Percentiles rank a stretch among this genome's conserved stretches.
phyloP scores from a whole-genome alignment of 1,140 invertebrate species.

The Heliconius hewitsoni region DNA sequence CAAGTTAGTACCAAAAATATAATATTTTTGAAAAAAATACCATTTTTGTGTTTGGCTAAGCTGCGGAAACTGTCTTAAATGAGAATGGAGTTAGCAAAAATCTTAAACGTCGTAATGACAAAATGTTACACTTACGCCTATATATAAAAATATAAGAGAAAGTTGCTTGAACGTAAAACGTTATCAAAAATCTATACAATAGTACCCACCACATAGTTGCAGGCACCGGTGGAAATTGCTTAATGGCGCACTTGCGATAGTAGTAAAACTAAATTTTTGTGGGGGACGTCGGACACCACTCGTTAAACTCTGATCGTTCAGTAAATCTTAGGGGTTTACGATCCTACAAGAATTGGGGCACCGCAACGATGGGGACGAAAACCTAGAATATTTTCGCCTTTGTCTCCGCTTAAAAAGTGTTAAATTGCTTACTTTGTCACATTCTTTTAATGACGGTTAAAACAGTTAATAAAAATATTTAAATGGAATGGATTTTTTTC shows the following conservation, averaged over 20 bases:
- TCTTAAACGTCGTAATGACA: too few relatives aligned
- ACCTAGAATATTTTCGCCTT: slow-evolving; percentile 22
- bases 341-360: slow-evolving; percentile 64
- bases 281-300: slow-evolving; percentile 48
- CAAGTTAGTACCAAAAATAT: too few relatives aligned
- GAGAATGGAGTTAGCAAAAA: not conserved
- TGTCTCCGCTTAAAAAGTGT: slow-evolving; percentile 26
- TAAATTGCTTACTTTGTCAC: slow-evolving; percentile 23
- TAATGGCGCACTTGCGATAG: slow-evolving; percentile 67
- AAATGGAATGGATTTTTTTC: too few relatives aligned
- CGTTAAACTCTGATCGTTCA: slow-evolving; percentile 70
- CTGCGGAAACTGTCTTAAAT: not conserved
- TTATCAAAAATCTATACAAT: slow-evolving; percentile 1
- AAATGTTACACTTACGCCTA: not conserved
- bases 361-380: slow-evolving; percentile 19
- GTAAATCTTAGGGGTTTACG: slow-evolving; percentile 74
- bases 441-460: not conserved
- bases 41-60: not conserved
- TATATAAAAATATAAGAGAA: not conserved
- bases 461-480: too few relatives aligned
- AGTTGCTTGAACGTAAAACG: not conserved
- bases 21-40: too few relatives aligned
- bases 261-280: slow-evolving; percentile 72
- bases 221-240: slow-evolving; percentile 60
- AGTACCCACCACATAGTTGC: slow-evolving; percentile 50